A percentile compares a stretch with the other conserved stretches of the same genome.
These are phyloP conservation scores for Melitaea athalia DNA, from an alignment of 2,888 invertebrate species.

Conservation along the genomic window DNA sequence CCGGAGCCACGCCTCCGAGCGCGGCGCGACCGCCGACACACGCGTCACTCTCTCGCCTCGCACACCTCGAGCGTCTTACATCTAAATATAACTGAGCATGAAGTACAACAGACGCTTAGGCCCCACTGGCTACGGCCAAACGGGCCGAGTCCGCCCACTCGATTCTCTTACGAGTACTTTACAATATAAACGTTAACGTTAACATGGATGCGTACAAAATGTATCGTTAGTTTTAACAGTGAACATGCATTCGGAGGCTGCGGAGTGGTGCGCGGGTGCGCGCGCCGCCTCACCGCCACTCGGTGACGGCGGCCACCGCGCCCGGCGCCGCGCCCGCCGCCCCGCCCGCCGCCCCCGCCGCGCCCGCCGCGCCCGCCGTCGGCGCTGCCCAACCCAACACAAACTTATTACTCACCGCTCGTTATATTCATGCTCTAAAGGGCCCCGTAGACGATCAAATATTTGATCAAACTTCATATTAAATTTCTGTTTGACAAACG, in stretches of 20 bases:
- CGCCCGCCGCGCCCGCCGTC: conserved; percentile 47
- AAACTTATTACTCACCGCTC: conserved; percentile 37
- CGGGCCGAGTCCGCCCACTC: conserved; percentile 56
- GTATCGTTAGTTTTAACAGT: conserved; percentile 26
- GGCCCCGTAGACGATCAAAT: too few species aligned
- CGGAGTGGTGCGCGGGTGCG: conserved; percentile 25
- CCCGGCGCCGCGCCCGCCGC: conserved; percentile 54
- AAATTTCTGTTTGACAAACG: too few species aligned
- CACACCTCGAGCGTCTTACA: conserved; percentile 48
- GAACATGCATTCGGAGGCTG: conserved; percentile 10
- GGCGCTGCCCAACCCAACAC: conserved; percentile 44
- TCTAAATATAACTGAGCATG: conserved; percentile 78
- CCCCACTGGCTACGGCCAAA: conserved; percentile 47
- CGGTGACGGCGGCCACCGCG: conserved; percentile 32
- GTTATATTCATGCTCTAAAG: too few species aligned
- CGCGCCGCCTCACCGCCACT: conserved; percentile 4
- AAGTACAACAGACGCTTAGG: conserved; percentile 65
- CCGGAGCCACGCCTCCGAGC: conserved; percentile 7
- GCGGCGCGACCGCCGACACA: conserved; percentile 33
- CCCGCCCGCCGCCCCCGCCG: conserved; percentile 79
- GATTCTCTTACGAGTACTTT: conserved; percentile 70
- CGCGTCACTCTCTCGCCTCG: conserved; percentile 28
- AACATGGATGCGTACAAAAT: conserved; percentile 69
- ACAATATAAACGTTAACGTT: conserved; percentile 66
- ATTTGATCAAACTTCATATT: too few species aligned